phyloP scores from a whole-genome alignment of 2,113 vertebrate species.

The Corvus hawaiiensis region DNA sequence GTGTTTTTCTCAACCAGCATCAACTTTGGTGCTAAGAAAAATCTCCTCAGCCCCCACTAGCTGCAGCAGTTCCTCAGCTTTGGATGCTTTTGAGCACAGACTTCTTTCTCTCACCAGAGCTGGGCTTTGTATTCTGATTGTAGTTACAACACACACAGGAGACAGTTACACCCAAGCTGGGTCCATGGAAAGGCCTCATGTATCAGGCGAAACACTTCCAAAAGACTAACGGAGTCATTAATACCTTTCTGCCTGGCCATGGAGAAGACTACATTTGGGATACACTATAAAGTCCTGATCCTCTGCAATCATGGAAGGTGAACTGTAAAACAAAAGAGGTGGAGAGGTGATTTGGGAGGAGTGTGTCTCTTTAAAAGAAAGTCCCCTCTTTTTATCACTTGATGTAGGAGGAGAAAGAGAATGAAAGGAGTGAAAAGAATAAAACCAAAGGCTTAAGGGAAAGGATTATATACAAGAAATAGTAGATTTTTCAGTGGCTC shows the following conservation, averaged over 20 bases:
- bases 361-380: not conserved
- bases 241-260: not conserved
- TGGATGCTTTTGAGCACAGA: not conserved
- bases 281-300: too few relatives aligned
- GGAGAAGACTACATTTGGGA: not conserved
- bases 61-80: not conserved
- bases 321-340: not conserved
- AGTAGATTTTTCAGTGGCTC: not conserved
- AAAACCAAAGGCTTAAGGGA: not conserved
- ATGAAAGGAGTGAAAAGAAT: not conserved
- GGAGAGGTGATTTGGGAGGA: not conserved
- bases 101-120: not conserved
- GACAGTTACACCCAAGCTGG: not conserved
- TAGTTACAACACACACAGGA: not conserved
- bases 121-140: not conserved
- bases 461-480: not conserved
- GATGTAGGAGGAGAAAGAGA: not conserved
- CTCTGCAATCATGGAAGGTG: not conserved
- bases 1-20: not conserved
- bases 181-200: not conserved
- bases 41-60: not conserved
- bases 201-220: not conserved
- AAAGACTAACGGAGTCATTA: not conserved
- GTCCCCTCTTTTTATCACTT: not conserved
- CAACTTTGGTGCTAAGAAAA: not conserved